Percentiles rank a stretch among this genome's conserved stretches.
Evolutionary conservation across 1,140 invertebrate species (phyloP).

Genomic region (Stegodyphus dumicola): DNA sequence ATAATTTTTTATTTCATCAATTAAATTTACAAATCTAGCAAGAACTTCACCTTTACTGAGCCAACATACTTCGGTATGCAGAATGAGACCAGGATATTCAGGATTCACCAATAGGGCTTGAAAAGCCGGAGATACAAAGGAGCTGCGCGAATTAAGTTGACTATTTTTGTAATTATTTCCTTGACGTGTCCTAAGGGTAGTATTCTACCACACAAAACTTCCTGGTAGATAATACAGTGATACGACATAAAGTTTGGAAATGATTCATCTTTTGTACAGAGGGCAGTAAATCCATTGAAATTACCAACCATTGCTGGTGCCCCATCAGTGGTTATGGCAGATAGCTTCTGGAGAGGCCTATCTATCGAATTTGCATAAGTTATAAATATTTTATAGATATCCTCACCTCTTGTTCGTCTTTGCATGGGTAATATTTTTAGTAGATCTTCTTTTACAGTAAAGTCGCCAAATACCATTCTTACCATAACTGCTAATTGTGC

Average conservation of each 20-base stretch:
- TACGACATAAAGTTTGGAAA: constrained; percentile 35
- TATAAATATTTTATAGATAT: constrained; percentile 10
- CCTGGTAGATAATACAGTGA: constrained; percentile 34
- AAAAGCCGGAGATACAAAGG: constrained; percentile 6
- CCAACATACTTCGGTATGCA: neutral
- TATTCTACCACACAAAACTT: constrained; percentile 23
- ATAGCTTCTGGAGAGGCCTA: neutral
- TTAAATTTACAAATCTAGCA: constrained; percentile 24
- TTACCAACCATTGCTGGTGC: neutral
- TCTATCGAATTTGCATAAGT: neutral
- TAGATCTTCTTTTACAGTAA: constrained; percentile 12
- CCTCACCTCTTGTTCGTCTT: constrained; percentile 11
- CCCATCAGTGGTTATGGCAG: constrained; percentile 9
- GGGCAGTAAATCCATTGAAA: constrained; percentile 7
- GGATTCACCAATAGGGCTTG: constrained; percentile 2
- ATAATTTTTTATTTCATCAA: constrained; percentile 29
- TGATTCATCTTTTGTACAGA: constrained; percentile 26
- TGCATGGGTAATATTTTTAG: constrained; percentile 17
- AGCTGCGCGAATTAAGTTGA: neutral
- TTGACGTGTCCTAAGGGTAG: constrained; percentile 16
- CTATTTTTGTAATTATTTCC: constrained; percentile 21
- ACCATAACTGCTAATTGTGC: constrained; percentile 22
- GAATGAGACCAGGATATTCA: constrained; percentile 13
- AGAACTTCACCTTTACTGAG: constrained; percentile 27
- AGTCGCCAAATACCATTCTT: constrained; percentile 11